Conservation (phyloP, 2,113 vertebrate species). For the Podarcis raffonei region DNA sequence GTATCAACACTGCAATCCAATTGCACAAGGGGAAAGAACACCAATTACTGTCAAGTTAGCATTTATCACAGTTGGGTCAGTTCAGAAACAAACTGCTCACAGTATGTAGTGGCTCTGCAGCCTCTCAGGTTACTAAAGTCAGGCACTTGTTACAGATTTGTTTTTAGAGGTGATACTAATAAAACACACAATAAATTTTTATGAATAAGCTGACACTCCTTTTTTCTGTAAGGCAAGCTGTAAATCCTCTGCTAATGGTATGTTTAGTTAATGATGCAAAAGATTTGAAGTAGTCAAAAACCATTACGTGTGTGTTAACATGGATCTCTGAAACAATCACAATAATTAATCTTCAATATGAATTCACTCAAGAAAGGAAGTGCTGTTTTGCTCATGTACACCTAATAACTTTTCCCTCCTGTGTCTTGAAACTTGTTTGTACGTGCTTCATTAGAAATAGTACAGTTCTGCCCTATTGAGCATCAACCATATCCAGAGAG, state of each 20-base stretch:
- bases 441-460: slow-evolving; percentile 14
- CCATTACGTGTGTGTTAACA: slow-evolving; percentile 31
- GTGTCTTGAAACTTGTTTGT: slow-evolving; percentile 3
- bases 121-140: not conserved
- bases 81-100: slow-evolving; percentile 7
- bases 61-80: slow-evolving; percentile 1
- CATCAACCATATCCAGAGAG: not conserved
- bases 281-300: slow-evolving; percentile 47
- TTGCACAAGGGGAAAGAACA: slow-evolving; percentile 2
- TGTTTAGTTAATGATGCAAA: slow-evolving; percentile 35
- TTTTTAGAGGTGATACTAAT: not conserved
- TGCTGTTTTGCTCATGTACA: not conserved
- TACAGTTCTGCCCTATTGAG: not conserved
- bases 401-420: slow-evolving; percentile 34
- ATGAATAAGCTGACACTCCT: not conserved
- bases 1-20: not conserved
- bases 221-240: slow-evolving; percentile 20
- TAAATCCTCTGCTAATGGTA: slow-evolving; percentile 28
- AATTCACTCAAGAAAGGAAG: not conserved
- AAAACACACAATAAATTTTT: not conserved
- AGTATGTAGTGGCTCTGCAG: not conserved
- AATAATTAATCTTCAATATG: slow-evolving; percentile 26
- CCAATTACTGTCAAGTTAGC: not conserved
- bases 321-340: slow-evolving; percentile 33
- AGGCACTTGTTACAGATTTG: not conserved